Conservation (phyloP, 2,888 invertebrate species). For the Meiosimyza decipiens region DNA sequence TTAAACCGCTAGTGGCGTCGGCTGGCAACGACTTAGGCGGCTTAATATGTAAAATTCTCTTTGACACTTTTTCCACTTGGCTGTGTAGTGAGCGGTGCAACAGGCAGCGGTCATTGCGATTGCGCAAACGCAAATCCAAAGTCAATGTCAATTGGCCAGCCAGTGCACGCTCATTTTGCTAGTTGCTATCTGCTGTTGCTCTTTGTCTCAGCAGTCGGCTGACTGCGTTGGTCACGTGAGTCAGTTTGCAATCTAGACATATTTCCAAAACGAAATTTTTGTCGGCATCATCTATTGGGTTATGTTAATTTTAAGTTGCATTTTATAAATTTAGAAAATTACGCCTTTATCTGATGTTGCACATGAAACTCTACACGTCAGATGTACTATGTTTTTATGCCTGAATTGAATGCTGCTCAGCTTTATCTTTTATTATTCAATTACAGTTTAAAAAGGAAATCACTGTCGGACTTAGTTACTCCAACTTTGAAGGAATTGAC, state of each 20-base stretch:
- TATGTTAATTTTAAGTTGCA: conserved; percentile 22
- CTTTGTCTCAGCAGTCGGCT: background rate
- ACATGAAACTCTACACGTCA: background rate
- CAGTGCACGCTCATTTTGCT: conserved; percentile 11
- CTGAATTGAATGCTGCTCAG: too few species aligned
- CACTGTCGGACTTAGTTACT: too few species aligned
- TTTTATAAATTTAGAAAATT: conserved; percentile 1
- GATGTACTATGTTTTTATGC: too few species aligned
- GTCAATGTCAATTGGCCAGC: background rate
- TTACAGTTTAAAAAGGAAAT: too few species aligned
- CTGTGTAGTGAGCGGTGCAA: background rate
- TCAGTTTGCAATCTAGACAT: conserved; percentile 19
- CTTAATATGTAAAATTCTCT: conserved; percentile 17
- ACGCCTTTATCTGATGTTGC: conserved; percentile 8
- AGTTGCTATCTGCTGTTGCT: background rate
- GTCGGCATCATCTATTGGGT: background rate
- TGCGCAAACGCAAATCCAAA: conserved; percentile 28
- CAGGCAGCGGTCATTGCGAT: conserved; percentile 18
- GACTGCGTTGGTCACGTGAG: conserved; percentile 22
- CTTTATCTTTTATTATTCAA: too few species aligned
- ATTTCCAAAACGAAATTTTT: conserved; percentile 22
- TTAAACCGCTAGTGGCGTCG: too few species aligned
- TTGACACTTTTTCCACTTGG: conserved; percentile 23
- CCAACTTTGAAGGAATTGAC: too few species aligned
- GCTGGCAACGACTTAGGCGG: too few species aligned